These are phyloP conservation scores for Bubo scandiacus DNA, from an alignment of 2,113 vertebrate genomes.

Conservation along the genomic window DNA sequence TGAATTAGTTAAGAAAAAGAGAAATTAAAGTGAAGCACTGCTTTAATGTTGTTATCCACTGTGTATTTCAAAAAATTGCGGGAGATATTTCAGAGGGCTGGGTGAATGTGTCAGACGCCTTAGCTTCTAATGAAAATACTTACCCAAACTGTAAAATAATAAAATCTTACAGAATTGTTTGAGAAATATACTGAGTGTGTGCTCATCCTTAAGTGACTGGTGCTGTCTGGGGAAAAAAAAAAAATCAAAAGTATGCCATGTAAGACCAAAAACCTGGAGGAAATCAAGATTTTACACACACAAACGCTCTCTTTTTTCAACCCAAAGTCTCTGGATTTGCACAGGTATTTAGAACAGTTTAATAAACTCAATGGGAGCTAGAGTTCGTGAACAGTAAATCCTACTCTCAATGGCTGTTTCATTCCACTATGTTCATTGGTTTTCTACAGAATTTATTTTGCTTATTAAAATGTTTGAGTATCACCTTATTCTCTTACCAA, in stretches of 20 bases:
- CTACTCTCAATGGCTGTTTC: background rate
- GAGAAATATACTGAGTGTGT: background rate
- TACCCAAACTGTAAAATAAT: background rate
- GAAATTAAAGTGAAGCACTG: background rate
- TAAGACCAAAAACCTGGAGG: background rate
- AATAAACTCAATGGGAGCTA: background rate
- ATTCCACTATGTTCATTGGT: rapidly evolving
- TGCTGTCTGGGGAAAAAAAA: background rate
- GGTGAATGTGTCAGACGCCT: background rate
- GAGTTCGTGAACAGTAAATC: background rate
- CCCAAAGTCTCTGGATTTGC: background rate
- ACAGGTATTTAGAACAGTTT: background rate
- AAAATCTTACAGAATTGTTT: background rate
- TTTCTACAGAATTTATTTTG: background rate
- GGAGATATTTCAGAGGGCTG: background rate
- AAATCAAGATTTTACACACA: background rate
- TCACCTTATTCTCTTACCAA: background rate
- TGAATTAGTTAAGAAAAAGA: background rate
- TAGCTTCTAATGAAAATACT: background rate
- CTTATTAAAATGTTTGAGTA: background rate
- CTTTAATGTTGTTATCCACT: background rate
- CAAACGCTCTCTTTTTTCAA: background rate
- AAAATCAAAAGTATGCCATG: background rate
- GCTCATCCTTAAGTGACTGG: background rate
- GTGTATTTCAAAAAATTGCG: background rate